phyloP scores from a whole-genome alignment of 2,113 vertebrate genomes.

The Gobiocypris rarus region DNA sequence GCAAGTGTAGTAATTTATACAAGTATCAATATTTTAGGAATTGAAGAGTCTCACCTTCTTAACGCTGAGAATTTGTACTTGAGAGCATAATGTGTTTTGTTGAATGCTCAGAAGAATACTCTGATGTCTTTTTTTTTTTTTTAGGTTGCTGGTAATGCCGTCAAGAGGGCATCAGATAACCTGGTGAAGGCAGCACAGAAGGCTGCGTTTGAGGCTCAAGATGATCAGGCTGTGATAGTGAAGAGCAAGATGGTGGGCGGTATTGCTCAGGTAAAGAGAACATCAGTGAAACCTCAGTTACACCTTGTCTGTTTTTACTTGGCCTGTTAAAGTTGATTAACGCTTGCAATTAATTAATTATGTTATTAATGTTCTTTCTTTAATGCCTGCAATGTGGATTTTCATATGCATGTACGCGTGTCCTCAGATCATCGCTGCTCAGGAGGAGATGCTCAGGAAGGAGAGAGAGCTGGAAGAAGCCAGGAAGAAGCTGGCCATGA shows the following conservation, averaged over 20 bases:
- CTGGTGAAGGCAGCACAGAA: slow-evolving; percentile 97
- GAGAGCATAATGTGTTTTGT: background rate
- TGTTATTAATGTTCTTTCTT: no score
- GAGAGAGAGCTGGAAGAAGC: slow-evolving; percentile 94
- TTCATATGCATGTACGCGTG: background rate
- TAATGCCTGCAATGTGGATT: background rate
- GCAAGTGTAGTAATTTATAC: background rate
- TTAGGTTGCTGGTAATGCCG: slow-evolving; percentile 92
- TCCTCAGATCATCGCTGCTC: slow-evolving; percentile 92
- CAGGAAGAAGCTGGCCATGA: slow-evolving; percentile 91
- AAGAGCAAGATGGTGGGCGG: slow-evolving; percentile 98
- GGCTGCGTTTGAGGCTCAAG: slow-evolving; percentile 93
- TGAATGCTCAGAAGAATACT: background rate
- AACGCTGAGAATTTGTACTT: background rate
- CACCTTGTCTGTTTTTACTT: no score
- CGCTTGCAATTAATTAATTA: no score
- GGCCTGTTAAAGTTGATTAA: no score
- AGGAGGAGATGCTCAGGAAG: slow-evolving; percentile 98
- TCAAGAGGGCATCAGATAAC: slow-evolving; percentile 95
- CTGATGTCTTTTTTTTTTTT: background rate
- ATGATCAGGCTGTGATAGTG: slow-evolving; percentile 92
- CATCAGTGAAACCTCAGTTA: background rate
- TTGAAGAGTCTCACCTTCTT: background rate
- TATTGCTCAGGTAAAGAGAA: slow-evolving; percentile 90
- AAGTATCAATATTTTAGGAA: no score